Percentiles rank a stretch among this genome's conserved stretches.
These are phyloP conservation scores for Meiosimyza platycephala DNA, from an alignment of 2,888 invertebrate genomes.

Conservation along the genomic window DNA sequence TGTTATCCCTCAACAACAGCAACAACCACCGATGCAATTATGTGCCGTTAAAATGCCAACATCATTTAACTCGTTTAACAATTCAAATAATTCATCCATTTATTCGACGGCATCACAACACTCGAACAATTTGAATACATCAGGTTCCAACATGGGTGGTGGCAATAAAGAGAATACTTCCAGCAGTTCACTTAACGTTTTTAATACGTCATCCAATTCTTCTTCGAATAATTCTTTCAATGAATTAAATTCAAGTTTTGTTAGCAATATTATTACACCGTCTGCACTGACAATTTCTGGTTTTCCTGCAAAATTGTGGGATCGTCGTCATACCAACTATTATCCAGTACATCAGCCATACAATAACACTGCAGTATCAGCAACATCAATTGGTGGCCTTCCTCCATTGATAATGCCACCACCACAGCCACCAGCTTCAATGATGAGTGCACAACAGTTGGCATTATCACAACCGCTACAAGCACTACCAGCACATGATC, in stretches of 20 bases:
- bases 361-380: neutral
- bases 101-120: constrained; percentile 49
- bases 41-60: constrained; percentile 26
- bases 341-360: constrained; percentile 11
- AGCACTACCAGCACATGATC: constrained; percentile 25
- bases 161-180: constrained; percentile 61
- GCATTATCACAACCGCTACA: constrained; percentile 14
- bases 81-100: constrained; percentile 48
- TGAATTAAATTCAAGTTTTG: constrained; percentile 56
- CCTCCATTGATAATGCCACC: constrained; percentile 40
- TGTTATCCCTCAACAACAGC: constrained; percentile 5
- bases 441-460: constrained; percentile 4
- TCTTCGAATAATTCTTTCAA: constrained; percentile 53
- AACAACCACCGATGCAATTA: constrained; percentile 17
- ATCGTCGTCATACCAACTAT: constrained; percentile 53
- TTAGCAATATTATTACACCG: constrained; percentile 36
- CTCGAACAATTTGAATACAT: constrained; percentile 54
- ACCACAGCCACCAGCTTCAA: neutral
- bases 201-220: constrained; percentile 50
- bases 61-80: constrained; percentile 31
- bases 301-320: constrained; percentile 56
- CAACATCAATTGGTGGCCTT: constrained; percentile 22
- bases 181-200: constrained; percentile 53
- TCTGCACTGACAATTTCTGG: neutral
- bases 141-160: constrained; percentile 48